Evolutionary conservation across 2,888 invertebrate genomes (phyloP), one percentile per base, ranked within the genome.

Genomic region (Achlya flavicornis): DNA sequence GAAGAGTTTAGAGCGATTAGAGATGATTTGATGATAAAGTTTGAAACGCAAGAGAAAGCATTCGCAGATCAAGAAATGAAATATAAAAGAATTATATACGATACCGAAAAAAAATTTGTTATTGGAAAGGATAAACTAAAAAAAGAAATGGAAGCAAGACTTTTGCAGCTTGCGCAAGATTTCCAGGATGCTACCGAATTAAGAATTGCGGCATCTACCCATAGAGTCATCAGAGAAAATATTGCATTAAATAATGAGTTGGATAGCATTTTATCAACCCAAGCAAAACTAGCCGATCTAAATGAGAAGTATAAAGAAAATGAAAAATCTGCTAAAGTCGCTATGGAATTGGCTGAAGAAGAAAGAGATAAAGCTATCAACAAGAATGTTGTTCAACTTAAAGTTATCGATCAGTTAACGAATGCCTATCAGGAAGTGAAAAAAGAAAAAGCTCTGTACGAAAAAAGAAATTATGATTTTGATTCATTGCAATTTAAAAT

Each of bases 1-100:
- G 98, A 98, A 87, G 98, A 98, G 77, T 98, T 98, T 88, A 95
- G 98, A 73, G 94, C 96, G n/a, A 97, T 98, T 73, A 95, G 97
- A 68, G 97, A 98, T 71, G 96, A 98, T 68, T 90, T 98, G 61
- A 96, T 98, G 95, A 95, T 95, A 72, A 98, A 97, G 83, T 98
- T 97, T 84, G 97, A 97, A 77, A 94, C 94, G 57, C 97, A 98
- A 88, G 97, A 98, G 77, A 92, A 95, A 65, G 95, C 95, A 61
- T 95, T 97, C 72, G 95, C 95, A 77, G 95, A 97, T 62, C 97
- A 97, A 83, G 97, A 98, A 80, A 94, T 95, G 78, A 94, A 95
- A 46, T 97, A 98, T 78, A 96, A 97, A 79, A 95, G 97, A 73
- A 94, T 95, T 32, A 94, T 98, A n/a, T 97, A 97, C 78, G 96